These are phyloP conservation scores for Leptinotarsa peninsularis DNA, from an alignment of 2,888 invertebrate genomes.

Conservation along the genomic window DNA sequence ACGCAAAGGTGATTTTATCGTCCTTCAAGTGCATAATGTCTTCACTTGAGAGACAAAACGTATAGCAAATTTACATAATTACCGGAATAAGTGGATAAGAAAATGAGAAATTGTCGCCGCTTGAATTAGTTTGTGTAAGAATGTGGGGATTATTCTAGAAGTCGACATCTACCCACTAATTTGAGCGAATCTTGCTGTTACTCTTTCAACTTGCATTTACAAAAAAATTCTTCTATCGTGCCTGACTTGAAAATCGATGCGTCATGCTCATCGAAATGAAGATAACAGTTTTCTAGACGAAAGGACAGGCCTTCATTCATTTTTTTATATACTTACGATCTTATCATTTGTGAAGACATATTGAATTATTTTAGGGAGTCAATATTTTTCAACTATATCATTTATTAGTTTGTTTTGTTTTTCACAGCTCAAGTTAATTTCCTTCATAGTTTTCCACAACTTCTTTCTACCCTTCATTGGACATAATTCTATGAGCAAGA, in stretches of 20 bases:
- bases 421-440: too few species aligned
- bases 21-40: constrained; percentile 24
- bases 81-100: constrained; percentile 15
- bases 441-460: too few species aligned
- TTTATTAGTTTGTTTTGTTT: too few species aligned
- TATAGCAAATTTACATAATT: constrained; percentile 26
- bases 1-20: not conserved
- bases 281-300: too few species aligned
- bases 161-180: not conserved
- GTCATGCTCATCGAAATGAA: too few species aligned
- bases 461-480: too few species aligned
- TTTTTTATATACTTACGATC: too few species aligned
- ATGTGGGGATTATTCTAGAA: not conserved
- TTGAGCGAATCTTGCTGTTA: not conserved
- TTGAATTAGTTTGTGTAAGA: constrained; percentile 1
- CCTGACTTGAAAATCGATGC: not conserved
- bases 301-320: too few species aligned
- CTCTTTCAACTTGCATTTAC: not conserved
- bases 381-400: too few species aligned
- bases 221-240: not conserved
- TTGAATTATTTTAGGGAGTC: too few species aligned
- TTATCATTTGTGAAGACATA: too few species aligned
- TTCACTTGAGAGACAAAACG: constrained; percentile 12
- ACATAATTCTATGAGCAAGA: too few species aligned
- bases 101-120: constrained; percentile 5